These are phyloP conservation scores for Octodon degus DNA, from an alignment of 2,113 vertebrate species.

Conservation along the genomic window DNA sequence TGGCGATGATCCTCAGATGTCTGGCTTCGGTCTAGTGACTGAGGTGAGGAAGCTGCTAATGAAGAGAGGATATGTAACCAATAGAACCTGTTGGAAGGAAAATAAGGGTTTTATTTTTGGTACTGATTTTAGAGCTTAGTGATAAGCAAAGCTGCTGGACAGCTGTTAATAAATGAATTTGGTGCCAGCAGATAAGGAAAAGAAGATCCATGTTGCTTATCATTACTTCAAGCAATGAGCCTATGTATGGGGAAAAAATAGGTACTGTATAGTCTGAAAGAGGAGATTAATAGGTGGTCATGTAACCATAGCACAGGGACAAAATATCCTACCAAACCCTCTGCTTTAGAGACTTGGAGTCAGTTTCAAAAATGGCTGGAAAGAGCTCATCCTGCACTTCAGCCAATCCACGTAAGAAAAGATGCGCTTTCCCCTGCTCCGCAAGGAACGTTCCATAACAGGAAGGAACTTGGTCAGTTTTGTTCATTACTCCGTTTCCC, in stretches of 20 bases:
- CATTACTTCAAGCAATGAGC: not conserved
- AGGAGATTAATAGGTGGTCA: not conserved
- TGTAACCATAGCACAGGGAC: not conserved
- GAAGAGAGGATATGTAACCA: not conserved
- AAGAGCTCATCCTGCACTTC: not conserved
- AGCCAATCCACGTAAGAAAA: not conserved
- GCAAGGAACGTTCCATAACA: not conserved
- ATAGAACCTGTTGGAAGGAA: not conserved
- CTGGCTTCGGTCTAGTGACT: not conserved
- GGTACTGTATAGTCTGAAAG: not conserved
- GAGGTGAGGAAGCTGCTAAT: not conserved
- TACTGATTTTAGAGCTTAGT: not conserved
- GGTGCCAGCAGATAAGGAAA: not conserved
- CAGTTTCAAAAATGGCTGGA: not conserved
- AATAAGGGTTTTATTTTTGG: not conserved
- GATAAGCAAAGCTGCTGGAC: not conserved
- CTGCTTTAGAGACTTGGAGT: not conserved
- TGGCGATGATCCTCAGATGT: not conserved
- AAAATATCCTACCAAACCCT: not conserved
- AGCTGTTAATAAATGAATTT: not conserved
- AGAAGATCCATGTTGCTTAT: not conserved
- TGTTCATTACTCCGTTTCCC: not conserved
- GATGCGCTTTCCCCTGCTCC: not conserved
- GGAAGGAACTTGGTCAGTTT: not conserved
- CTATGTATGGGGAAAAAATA: not conserved